phyloP scores from a whole-genome alignment of 2,888 invertebrate species.

The Esperia sulphurella region DNA sequence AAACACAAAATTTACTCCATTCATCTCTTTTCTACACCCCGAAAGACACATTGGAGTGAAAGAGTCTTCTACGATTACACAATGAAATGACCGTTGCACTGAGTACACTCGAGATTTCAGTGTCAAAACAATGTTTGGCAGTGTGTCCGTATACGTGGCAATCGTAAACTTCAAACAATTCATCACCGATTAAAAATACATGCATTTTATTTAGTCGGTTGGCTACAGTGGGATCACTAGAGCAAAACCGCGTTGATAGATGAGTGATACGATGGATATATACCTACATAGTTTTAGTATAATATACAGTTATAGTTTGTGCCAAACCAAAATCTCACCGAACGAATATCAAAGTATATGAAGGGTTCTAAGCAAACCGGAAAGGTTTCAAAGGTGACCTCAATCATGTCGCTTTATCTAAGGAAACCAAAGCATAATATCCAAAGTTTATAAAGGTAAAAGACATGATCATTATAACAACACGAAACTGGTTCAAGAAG shows the following conservation, averaged over 20 bases:
- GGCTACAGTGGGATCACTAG: not conserved
- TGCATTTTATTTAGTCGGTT: not conserved
- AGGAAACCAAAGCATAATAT: too few species aligned
- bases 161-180: conserved; percentile 9
- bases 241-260: not conserved
- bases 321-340: too few species aligned
- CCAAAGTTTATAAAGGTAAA: too few species aligned
- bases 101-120: not conserved
- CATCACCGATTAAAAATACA: conserved; percentile 15
- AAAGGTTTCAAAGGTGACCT: too few species aligned
- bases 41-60: not conserved
- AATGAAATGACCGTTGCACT: not conserved
- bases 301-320: too few species aligned
- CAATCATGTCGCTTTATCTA: too few species aligned
- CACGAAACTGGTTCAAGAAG: too few species aligned
- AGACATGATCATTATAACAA: too few species aligned
- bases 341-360: too few species aligned
- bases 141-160: not conserved
- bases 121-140: conserved; percentile 11
- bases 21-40: not conserved
- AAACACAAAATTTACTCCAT: not conserved
- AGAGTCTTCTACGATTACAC: not conserved
- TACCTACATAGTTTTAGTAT: too few species aligned
- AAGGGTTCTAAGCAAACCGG: too few species aligned
- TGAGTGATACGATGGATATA: not conserved